Conservation (phyloP, 2,888 invertebrate species). For the Erebia epiphron region DNA sequence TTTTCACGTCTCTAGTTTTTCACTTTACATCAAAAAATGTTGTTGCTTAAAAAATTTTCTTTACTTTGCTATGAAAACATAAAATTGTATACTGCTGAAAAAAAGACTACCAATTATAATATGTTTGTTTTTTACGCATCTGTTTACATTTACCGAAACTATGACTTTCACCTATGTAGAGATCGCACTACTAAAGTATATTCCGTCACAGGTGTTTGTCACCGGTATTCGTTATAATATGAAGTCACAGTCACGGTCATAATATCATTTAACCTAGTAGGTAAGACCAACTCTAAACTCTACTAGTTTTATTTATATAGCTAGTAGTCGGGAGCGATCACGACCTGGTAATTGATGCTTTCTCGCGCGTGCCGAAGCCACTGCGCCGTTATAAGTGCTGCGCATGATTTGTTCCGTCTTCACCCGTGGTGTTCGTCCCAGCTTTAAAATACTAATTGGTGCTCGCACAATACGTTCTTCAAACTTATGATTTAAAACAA, state of each 20-base stretch:
- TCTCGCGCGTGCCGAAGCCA: constrained; percentile 50
- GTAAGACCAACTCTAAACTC: neutral
- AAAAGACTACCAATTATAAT: no score
- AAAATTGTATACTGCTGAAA: neutral
- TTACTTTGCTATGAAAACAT: neutral
- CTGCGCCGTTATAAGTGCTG: constrained; percentile 54
- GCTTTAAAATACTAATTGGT: constrained; percentile 5
- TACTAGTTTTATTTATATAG: constrained; percentile 76
- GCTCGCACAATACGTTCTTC: neutral
- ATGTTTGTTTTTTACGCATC: neutral
- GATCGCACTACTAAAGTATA: neutral
- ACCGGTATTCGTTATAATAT: neutral
- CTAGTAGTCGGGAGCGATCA: constrained; percentile 79
- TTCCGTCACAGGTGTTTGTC: neutral
- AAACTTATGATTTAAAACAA: neutral
- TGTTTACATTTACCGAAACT: neutral
- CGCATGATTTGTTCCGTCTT: constrained; percentile 45
- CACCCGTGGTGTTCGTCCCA: constrained; percentile 27
- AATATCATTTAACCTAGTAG: constrained; percentile 14
- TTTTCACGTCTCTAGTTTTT: neutral
- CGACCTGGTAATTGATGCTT: constrained; percentile 80
- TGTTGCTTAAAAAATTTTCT: no score
- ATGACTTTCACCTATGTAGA: neutral
- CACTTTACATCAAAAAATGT: neutral
- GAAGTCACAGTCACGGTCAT: constrained; percentile 51